Evolutionary conservation across 2,113 vertebrate species (phyloP).

Genomic region (Sterna hirundo): DNA sequence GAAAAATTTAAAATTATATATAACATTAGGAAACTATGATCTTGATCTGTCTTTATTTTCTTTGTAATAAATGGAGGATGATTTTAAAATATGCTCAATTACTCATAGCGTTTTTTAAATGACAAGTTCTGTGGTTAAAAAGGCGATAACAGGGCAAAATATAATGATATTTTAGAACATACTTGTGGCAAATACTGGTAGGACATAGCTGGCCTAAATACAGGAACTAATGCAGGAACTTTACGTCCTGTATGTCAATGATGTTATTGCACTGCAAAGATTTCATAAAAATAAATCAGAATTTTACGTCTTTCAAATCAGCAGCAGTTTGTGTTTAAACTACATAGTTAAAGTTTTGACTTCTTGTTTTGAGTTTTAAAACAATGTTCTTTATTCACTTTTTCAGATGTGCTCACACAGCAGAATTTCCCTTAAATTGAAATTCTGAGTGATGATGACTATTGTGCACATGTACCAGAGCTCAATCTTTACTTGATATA

Average conservation of each 20-base stretch:
- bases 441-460: background rate
- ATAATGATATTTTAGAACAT: background rate
- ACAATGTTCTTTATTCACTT: background rate
- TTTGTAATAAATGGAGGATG: background rate
- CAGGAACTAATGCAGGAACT: background rate
- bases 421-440: background rate
- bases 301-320: background rate
- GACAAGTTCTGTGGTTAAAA: background rate
- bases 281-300: background rate
- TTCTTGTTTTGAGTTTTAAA: background rate
- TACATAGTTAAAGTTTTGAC: background rate
- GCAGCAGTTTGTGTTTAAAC: background rate
- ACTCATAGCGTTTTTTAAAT: background rate
- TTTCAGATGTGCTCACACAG: background rate
- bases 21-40: background rate
- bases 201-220: background rate
- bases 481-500: background rate
- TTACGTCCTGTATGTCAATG: background rate
- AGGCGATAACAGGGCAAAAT: background rate
- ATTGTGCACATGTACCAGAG: background rate
- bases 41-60: background rate
- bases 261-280: background rate
- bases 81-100: background rate
- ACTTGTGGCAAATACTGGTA: background rate
- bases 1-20: background rate